phyloP scores from a whole-genome alignment of 1,140 invertebrate species.

The Scaptomyza pallida region DNA sequence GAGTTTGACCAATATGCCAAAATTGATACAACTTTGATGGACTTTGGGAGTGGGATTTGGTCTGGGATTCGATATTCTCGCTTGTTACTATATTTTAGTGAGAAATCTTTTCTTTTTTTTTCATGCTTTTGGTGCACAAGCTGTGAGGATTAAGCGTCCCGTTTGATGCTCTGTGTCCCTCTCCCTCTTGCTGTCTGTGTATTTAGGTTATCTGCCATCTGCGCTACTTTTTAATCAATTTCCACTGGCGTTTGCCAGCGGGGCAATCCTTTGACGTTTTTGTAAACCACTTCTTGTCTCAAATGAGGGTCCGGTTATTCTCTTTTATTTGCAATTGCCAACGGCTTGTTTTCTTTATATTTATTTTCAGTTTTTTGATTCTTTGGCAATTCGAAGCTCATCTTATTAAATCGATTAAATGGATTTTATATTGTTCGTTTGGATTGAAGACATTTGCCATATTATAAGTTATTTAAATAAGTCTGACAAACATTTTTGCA shows the following conservation, averaged over 20 bases:
- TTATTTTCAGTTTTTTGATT: conserved; percentile 15
- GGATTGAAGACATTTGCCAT: background rate
- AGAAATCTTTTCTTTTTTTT: background rate
- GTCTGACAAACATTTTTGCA: no score
- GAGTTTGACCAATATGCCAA: conserved; percentile 11
- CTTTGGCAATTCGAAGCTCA: conserved; percentile 25
- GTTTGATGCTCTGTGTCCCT: background rate
- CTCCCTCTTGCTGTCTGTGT: conserved; percentile 28
- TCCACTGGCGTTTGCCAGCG: conserved; percentile 46
- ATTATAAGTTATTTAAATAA: background rate
- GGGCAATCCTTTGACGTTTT: conserved; percentile 55
- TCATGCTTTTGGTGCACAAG: conserved; percentile 6
- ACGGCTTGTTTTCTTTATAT: conserved; percentile 17
- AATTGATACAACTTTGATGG: conserved; percentile 21
- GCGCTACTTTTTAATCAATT: conserved; percentile 73
- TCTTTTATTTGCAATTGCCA: conserved; percentile 37
- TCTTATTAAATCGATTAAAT: conserved; percentile 10
- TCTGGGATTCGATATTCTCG: conserved; percentile 43
- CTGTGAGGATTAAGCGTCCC: conserved; percentile 7
- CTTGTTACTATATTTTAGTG: conserved; percentile 49
- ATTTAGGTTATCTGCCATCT: conserved; percentile 50
- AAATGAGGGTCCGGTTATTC: conserved; percentile 40
- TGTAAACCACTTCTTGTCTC: conserved; percentile 33
- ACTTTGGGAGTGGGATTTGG: background rate
- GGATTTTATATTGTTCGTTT: background rate